These are phyloP conservation scores for Aplysia californica DNA, from an alignment of 1,140 invertebrate genomes.

Conservation along the genomic window DNA sequence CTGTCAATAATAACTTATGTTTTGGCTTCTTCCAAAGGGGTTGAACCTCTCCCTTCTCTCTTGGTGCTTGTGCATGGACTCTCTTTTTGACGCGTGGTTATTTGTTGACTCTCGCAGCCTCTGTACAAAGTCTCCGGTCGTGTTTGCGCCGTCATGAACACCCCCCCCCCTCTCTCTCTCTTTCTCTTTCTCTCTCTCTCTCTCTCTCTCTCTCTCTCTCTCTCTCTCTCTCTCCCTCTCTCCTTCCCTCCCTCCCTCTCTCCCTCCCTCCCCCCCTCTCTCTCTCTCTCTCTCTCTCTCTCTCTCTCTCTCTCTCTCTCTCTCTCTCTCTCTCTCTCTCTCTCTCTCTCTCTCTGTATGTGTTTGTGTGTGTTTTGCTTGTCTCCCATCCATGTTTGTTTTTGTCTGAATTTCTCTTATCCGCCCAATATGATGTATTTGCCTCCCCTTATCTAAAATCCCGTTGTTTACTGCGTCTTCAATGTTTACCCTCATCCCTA, in stretches of 20 bases:
- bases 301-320: not conserved
- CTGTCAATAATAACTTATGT: too few relatives aligned
- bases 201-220: slow-evolving; percentile 19
- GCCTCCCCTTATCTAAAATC: too few relatives aligned
- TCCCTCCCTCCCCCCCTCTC: slow-evolving; percentile 1
- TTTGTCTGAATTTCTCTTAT: not conserved
- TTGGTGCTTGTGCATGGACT: too few relatives aligned
- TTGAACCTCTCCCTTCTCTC: too few relatives aligned
- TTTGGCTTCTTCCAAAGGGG: too few relatives aligned
- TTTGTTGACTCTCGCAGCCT: too few relatives aligned
- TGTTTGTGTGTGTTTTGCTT: too few relatives aligned
- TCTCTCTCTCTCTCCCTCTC: slow-evolving; percentile 27
- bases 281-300: slow-evolving; percentile 17
- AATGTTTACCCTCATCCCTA: too few relatives aligned
- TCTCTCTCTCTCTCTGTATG: slow-evolving; percentile 29
- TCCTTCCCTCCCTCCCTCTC: slow-evolving; percentile 2
- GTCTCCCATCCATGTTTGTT: slow-evolving; percentile 5
- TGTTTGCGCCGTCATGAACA: too few relatives aligned
- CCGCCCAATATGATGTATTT: not conserved
- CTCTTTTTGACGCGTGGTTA: too few relatives aligned
- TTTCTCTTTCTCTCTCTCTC: slow-evolving; percentile 16
- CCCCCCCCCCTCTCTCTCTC: slow-evolving; percentile 3
- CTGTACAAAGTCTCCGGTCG: too few relatives aligned
- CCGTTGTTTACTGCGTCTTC: too few relatives aligned
- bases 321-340: not conserved